Percentiles rank a stretch among this genome's conserved stretches.
Conservation (phyloP, 37 sponge, comb jelly and placozoan species). For the Aphrocallistes beatrix region DNA sequence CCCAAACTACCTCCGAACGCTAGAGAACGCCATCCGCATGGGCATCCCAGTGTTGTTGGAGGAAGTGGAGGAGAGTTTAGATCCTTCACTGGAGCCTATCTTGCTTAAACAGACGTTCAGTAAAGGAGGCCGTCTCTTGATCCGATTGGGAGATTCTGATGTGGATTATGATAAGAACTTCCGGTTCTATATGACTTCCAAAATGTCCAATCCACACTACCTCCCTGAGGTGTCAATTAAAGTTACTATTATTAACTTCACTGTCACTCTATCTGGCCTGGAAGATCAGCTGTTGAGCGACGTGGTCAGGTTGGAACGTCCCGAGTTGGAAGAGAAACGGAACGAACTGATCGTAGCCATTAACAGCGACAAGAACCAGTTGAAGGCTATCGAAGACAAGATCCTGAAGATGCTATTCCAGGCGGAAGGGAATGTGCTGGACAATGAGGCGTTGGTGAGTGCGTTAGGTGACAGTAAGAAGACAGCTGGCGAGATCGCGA, state of each 20-base stretch:
- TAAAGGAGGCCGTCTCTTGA: constrained; percentile 79
- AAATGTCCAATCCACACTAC: constrained; percentile 97
- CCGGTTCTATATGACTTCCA: constrained; percentile 98
- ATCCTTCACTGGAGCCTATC: constrained; percentile 94
- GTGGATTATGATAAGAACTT: constrained; percentile 98
- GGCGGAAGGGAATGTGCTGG: constrained; percentile 90
- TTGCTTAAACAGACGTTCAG: constrained; percentile 93
- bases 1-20: constrained; percentile 86
- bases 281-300: constrained; percentile 98
- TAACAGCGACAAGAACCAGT: constrained; percentile 83
- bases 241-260: constrained; percentile 99
- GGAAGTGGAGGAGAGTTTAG: constrained; percentile 89
- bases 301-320: constrained; percentile 89
- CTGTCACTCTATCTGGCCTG: constrained; percentile 87
- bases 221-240: constrained; percentile 98
- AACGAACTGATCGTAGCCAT: constrained; percentile 84
- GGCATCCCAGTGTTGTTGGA: constrained; percentile 93
- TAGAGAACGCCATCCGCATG: constrained; percentile 96
- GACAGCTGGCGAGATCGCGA: constrained; percentile 76
- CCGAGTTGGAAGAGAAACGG: constrained; percentile 87
- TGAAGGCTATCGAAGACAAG: constrained; percentile 91
- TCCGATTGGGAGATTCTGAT: constrained; percentile 93
- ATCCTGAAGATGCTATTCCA: constrained; percentile 87
- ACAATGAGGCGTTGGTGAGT: constrained; percentile 87
- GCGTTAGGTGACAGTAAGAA: constrained; percentile 78